Conservation (phyloP, 2,113 vertebrate genomes). For the Dolichotis patagonum region DNA sequence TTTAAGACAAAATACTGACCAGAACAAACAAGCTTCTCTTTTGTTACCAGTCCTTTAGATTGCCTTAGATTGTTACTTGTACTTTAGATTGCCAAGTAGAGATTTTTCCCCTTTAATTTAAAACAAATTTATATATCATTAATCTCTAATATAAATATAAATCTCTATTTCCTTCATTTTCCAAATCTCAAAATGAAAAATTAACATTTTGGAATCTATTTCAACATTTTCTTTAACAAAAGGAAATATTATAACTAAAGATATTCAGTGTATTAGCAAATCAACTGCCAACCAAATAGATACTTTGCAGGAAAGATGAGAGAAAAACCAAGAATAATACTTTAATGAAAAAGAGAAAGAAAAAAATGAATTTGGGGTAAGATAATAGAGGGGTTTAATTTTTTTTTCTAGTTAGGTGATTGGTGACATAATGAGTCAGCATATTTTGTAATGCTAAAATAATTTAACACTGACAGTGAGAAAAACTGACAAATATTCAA, state of each 20-base stretch:
- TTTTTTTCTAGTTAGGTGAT: neutral
- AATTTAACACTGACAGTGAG: neutral
- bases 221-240: constrained; percentile 40
- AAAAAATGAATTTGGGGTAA: neutral
- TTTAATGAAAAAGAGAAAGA: constrained; percentile 33
- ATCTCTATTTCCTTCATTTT: neutral
- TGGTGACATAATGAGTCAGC: neutral
- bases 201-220: constrained; percentile 47
- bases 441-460: neutral
- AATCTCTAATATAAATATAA: constrained; percentile 13
- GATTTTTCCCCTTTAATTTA: neutral
- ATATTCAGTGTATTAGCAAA: neutral
- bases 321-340: neutral
- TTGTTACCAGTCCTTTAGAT: neutral
- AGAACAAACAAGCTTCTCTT: neutral
- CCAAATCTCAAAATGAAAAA: neutral
- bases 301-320: neutral
- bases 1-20: constrained; percentile 4
- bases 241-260: constrained; percentile 9
- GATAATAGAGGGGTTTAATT: neutral
- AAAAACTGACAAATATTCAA: constrained; percentile 31
- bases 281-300: neutral
- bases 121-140: constrained; percentile 1
- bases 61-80: too few relatives aligned
- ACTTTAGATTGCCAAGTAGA: neutral